These are phyloP conservation scores for Phataginus tricuspis DNA, from an alignment of 2,797 vertebrate species.

Conservation along the genomic window DNA sequence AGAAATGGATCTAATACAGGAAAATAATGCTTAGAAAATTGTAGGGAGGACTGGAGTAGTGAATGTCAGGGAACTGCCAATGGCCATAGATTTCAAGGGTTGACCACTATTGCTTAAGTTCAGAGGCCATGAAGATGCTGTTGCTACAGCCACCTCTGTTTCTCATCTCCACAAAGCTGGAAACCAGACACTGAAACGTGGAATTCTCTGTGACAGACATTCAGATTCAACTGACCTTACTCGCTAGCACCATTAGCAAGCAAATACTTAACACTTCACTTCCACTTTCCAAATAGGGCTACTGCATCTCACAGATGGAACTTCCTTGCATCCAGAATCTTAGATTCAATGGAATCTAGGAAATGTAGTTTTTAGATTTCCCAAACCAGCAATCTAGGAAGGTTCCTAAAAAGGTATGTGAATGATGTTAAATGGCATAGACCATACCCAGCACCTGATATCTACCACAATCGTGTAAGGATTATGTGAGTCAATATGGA, in stretches of 20 bases:
- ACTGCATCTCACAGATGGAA: neutral
- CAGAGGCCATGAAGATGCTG: neutral
- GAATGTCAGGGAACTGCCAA: neutral
- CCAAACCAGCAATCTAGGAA: neutral
- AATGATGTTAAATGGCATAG: neutral
- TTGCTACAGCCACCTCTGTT: neutral
- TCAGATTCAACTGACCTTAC: neutral
- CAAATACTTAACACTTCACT: neutral
- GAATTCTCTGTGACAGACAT: neutral
- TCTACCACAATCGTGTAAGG: neutral
- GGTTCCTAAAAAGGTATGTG: neutral
- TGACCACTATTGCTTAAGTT: neutral
- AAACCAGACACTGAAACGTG: neutral
- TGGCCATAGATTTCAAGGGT: neutral
- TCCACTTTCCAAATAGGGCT: neutral
- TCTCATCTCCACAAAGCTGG: neutral
- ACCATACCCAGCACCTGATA: neutral
- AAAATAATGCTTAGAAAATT: neutral
- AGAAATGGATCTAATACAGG: neutral
- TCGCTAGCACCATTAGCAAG: neutral
- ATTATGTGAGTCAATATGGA: neutral
- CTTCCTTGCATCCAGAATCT: neutral
- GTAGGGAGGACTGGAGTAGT: neutral
- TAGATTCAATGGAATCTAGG: neutral
- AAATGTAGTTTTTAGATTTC: neutral